phyloP scores from a whole-genome alignment of 2,113 vertebrate genomes.

The Entelurus aequoreus region DNA sequence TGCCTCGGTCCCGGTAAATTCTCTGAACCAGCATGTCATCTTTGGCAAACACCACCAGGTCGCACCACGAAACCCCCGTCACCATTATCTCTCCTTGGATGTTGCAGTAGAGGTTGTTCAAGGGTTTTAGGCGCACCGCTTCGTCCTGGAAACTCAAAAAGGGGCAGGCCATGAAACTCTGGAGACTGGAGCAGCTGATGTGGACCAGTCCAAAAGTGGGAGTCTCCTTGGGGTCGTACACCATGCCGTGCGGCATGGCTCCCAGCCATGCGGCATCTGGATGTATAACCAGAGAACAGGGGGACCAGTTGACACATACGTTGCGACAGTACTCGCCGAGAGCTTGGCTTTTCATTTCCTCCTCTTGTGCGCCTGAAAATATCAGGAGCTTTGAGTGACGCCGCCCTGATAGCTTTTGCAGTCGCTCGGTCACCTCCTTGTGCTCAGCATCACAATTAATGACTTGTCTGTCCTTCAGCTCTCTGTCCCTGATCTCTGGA shows the following conservation, averaged over 20 bases:
- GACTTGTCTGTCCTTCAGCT: background rate
- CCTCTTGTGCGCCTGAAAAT: background rate
- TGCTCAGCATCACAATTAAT: slow-evolving; percentile 25
- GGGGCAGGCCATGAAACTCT: slow-evolving; percentile 5
- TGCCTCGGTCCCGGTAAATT: slow-evolving; percentile 21
- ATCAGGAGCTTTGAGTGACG: slow-evolving; percentile 9
- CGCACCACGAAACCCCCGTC: slow-evolving; percentile 34
- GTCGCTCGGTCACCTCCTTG: background rate
- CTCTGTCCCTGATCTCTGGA: slow-evolving; percentile 7
- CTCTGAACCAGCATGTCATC: slow-evolving; percentile 45
- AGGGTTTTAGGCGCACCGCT: slow-evolving; percentile 20
- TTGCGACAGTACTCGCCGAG: slow-evolving; percentile 35
- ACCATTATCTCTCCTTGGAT: slow-evolving; percentile 54
- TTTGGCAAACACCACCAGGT: slow-evolving; percentile 37
- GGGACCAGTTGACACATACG: slow-evolving; percentile 40
- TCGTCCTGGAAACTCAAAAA: slow-evolving; percentile 15
- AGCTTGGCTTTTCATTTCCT: slow-evolving; percentile 22
- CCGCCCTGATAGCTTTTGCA: slow-evolving; percentile 17
- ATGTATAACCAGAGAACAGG: slow-evolving; percentile 43
- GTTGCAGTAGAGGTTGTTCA: slow-evolving; percentile 18
- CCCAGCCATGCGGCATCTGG: slow-evolving; percentile 37
- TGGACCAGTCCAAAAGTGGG: slow-evolving; percentile 34
- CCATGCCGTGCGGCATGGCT: slow-evolving; percentile 36
- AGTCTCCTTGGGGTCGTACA: slow-evolving; percentile 32
- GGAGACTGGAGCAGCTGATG: background rate